Evolutionary conservation across 2,797 vertebrate genomes (phyloP).

Genomic region (Bradypodion ventrale): DNA sequence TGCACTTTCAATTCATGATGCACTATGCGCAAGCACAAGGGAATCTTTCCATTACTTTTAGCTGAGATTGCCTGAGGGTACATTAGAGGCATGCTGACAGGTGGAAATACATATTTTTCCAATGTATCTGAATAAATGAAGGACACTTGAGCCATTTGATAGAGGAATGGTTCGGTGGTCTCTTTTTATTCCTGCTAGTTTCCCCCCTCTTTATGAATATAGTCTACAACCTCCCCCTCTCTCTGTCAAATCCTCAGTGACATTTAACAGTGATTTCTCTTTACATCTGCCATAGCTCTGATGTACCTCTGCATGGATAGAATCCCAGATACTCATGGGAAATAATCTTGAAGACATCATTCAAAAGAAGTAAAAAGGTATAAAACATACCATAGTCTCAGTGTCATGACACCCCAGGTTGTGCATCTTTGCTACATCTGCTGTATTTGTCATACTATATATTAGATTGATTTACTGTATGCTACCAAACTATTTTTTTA

Average conservation of each 20-base stretch:
- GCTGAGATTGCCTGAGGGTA: not conserved
- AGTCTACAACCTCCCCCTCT: slow-evolving; percentile 23
- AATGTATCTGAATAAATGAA: slow-evolving; percentile 35
- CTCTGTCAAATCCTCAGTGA: slow-evolving; percentile 48
- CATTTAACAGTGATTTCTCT: slow-evolving; percentile 51
- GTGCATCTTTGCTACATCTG: not conserved
- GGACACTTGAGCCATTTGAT: slow-evolving; percentile 39
- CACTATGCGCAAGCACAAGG: slow-evolving; percentile 23
- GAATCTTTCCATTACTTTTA: slow-evolving; percentile 37
- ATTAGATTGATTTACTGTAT: no score
- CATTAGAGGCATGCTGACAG: slow-evolving; percentile 39
- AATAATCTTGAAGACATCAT: slow-evolving; percentile 29
- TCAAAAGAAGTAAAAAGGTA: slow-evolving; percentile 20
- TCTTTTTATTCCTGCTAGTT: slow-evolving; percentile 30
- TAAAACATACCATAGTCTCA: slow-evolving; percentile 19
- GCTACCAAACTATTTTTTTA: no score
- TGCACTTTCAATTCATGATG: slow-evolving; percentile 21
- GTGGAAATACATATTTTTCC: slow-evolving; percentile 30
- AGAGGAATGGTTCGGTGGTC: slow-evolving; percentile 22
- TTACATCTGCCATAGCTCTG: slow-evolving; percentile 40
- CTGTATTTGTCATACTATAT: not conserved
- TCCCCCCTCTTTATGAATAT: slow-evolving; percentile 36
- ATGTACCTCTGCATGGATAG: slow-evolving; percentile 24
- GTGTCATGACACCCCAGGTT: slow-evolving; percentile 1
- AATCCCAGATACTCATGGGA: slow-evolving; percentile 23